phyloP scores from a whole-genome alignment of 2,797 vertebrate species.

The Ispidina picta region DNA sequence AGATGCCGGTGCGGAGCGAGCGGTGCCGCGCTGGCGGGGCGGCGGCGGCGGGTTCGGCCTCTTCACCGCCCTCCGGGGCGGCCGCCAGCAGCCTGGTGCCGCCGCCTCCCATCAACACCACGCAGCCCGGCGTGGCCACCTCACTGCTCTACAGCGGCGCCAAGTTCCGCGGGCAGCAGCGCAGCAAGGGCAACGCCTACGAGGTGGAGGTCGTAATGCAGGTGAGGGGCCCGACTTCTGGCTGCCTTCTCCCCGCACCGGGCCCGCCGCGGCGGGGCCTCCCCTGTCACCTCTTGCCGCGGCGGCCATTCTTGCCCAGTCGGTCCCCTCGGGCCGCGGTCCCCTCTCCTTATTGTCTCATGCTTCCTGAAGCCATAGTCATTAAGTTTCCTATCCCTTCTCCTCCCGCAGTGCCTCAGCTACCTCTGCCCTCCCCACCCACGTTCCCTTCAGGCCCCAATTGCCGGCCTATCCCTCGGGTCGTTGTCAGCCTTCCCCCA shows the following conservation, averaged over 20 bases:
- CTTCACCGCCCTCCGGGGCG: slow-evolving; percentile 75
- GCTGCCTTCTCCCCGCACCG: neutral
- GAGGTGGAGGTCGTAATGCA: slow-evolving; percentile 96
- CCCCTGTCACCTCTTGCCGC: neutral
- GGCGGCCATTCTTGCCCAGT: too few species aligned
- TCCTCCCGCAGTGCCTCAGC: neutral
- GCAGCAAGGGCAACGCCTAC: slow-evolving; percentile 97
- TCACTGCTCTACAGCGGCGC: slow-evolving; percentile 95
- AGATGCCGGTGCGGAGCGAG: slow-evolving; percentile 91
- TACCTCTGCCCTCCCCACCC: neutral
- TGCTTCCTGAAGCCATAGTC: neutral
- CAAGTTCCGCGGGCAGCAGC: slow-evolving; percentile 95
- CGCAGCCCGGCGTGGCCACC: slow-evolving; percentile 92
- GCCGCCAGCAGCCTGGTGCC: slow-evolving; percentile 87
- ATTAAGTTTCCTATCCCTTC: neutral
- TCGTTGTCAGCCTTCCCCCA: neutral
- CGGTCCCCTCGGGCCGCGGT: neutral
- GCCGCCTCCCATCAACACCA: slow-evolving; percentile 94
- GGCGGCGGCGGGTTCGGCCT: slow-evolving; percentile 13
- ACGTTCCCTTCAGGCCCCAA: neutral
- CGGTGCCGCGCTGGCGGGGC: slow-evolving; percentile 68
- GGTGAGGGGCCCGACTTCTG: slow-evolving; percentile 77
- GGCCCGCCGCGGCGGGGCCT: neutral
- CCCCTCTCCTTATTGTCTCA: neutral
- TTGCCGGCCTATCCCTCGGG: neutral